phyloP scores from a whole-genome alignment of 2,113 vertebrate species.

The Crotophaga sulcirostris region DNA sequence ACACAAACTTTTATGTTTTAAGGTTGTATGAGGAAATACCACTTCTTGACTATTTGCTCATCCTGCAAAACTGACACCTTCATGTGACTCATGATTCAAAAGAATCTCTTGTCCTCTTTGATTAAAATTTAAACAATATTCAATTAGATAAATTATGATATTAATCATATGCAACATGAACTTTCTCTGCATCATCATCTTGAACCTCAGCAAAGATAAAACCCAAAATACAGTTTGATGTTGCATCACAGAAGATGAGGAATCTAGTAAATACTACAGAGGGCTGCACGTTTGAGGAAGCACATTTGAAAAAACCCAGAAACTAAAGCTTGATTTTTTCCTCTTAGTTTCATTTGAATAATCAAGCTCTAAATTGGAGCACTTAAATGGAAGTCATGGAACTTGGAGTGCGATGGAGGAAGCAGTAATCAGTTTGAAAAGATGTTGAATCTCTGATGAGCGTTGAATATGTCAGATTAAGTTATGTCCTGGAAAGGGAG shows the following conservation, averaged over 20 bases:
- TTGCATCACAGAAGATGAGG: neutral
- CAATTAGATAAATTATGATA: neutral
- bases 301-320: neutral
- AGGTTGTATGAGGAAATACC: neutral
- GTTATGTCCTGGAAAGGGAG: constrained; percentile 64
- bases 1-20: neutral
- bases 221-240: neutral
- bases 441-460: constrained; percentile 64
- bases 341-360: constrained; percentile 46
- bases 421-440: constrained; percentile 62
- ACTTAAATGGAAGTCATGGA: constrained; percentile 53
- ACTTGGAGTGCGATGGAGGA: constrained; percentile 29
- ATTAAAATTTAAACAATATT: neutral
- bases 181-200: neutral
- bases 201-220: neutral
- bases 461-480: constrained; percentile 52
- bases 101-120: neutral
- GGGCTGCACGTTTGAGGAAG: neutral
- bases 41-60: neutral
- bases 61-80: neutral
- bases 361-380: constrained; percentile 41
- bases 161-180: neutral
- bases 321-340: neutral
- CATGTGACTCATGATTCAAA: neutral
- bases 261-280: neutral